Percentiles rank a stretch among this genome's conserved stretches.
These are phyloP conservation scores for Ciconia stormi DNA, from an alignment of 2,113 vertebrate species.

Conservation along the genomic window DNA sequence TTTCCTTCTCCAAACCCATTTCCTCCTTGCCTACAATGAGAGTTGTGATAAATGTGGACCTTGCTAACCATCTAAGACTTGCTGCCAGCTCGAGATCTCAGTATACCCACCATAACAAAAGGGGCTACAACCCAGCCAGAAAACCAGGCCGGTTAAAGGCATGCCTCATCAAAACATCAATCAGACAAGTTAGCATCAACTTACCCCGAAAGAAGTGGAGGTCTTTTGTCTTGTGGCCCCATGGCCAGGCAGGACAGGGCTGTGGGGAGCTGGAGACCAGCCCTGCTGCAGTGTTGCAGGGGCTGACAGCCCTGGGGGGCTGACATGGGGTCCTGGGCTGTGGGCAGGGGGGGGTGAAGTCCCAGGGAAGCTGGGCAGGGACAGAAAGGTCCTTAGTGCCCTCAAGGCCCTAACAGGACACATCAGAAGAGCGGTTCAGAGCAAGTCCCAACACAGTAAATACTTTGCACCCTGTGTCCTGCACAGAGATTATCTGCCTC, in stretches of 20 bases:
- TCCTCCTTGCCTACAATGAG: background rate
- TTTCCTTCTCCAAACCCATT: background rate
- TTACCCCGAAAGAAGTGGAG: background rate
- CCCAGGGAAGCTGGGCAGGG: background rate
- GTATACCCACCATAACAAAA: background rate
- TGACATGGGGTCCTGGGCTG: background rate
- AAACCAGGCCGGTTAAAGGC: background rate
- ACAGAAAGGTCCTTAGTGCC: background rate
- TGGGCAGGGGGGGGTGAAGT: accelerated
- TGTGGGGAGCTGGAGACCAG: background rate
- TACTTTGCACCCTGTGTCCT: accelerated
- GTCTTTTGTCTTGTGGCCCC: background rate
- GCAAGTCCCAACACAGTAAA: background rate
- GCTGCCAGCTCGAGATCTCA: background rate
- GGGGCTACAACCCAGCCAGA: background rate
- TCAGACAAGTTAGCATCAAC: background rate
- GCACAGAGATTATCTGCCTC: background rate
- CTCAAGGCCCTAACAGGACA: background rate
- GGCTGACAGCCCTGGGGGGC: accelerated
- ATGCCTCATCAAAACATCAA: background rate
- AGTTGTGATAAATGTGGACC: background rate
- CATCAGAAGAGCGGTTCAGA: background rate
- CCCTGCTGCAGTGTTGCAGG: background rate
- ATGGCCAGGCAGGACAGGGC: background rate
- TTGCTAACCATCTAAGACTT: background rate